Percentiles rank a stretch among this genome's conserved stretches.
phyloP scores from a whole-genome alignment of 2,888 invertebrate species.

The Boloria selene region DNA sequence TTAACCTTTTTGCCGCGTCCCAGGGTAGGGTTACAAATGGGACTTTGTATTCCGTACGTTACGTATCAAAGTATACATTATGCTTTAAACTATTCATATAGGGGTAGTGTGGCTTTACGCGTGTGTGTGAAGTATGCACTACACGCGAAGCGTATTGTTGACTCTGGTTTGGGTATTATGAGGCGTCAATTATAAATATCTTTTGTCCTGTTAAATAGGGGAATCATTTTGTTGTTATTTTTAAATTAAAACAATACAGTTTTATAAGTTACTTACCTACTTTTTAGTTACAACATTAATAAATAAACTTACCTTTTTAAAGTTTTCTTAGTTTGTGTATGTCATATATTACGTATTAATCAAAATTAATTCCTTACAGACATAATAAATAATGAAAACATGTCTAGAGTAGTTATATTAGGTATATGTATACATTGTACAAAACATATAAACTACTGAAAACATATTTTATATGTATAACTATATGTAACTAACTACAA shows the following conservation, averaged over 20 bases:
- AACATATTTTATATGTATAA: too few species aligned
- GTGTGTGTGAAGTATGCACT: constrained; percentile 59
- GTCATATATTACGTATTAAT: too few species aligned
- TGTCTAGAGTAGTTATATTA: too few species aligned
- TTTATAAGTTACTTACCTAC: background rate
- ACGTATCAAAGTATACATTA: constrained; percentile 51
- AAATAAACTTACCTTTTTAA: too few species aligned
- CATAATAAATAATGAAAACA: too few species aligned
- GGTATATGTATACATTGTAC: too few species aligned
- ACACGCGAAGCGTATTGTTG: constrained; percentile 51
- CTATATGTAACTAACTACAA: too few species aligned
- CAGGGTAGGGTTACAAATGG: constrained; percentile 76
- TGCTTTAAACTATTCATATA: constrained; percentile 37
- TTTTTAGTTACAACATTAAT: too few species aligned
- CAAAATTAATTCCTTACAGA: too few species aligned
- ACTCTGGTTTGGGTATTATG: constrained; percentile 22
- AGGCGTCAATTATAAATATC: constrained; percentile 32
- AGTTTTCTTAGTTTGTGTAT: too few species aligned
- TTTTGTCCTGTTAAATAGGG: constrained; percentile 16
- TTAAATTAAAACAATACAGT: background rate
- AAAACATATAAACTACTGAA: too few species aligned
- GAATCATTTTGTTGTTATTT: background rate
- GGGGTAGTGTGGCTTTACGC: constrained; percentile 37
- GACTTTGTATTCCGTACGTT: constrained; percentile 64
- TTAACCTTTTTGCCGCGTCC: constrained; percentile 67